A percentile compares a stretch with the other conserved stretches of the same genome.
These are phyloP conservation scores for Sciurus carolinensis DNA, from an alignment of 2,797 vertebrate genomes.

Conservation along the genomic window DNA sequence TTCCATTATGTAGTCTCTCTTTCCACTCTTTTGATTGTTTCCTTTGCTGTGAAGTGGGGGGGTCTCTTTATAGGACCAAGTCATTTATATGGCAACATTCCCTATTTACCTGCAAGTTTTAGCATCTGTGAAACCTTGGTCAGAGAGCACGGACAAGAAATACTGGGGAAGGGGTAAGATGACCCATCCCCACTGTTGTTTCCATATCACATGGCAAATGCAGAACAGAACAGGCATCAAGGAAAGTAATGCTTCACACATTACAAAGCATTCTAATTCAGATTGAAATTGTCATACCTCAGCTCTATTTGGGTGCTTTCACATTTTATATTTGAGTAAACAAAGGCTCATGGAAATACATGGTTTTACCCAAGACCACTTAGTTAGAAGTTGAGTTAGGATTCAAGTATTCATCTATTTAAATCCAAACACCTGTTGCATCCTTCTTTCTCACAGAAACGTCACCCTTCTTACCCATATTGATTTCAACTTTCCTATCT, in stretches of 20 bases:
- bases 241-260: neutral
- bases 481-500: constrained; percentile 30
- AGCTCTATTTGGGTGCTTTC: neutral
- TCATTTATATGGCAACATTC: neutral
- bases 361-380: constrained; percentile 4
- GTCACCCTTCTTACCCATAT: neutral
- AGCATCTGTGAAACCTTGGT: constrained; percentile 4
- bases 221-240: neutral
- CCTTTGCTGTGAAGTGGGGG: no score
- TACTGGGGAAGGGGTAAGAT: neutral
- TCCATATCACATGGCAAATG: neutral
- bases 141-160: neutral
- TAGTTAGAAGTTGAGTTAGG: constrained; percentile 3
- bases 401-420: constrained; percentile 44
- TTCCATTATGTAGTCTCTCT: no score
- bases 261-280: constrained; percentile 42
- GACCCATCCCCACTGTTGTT: neutral
- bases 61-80: neutral
- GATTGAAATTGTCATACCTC: neutral
- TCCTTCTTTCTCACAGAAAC: neutral
- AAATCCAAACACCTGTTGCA: neutral
- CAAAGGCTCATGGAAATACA: neutral
- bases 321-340: constrained; percentile 48
- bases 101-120: constrained; percentile 11
- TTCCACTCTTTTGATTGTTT: no score